Base-by-base conservation (phyloP, 2,797 vertebrate genomes). In the Alectoris magna region DNA sequence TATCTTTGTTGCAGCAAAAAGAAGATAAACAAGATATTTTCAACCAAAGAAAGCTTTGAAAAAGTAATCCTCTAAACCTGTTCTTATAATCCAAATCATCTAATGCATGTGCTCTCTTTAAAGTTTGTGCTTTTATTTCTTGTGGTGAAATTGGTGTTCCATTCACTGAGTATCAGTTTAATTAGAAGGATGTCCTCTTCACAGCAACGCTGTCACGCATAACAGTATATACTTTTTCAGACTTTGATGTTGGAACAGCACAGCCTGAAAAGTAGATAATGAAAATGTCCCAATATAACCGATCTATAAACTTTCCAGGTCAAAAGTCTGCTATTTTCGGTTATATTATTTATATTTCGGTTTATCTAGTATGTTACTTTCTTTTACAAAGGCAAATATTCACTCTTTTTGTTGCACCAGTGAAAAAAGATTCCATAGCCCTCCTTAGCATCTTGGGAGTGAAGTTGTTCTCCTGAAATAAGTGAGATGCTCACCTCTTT, bases 131-230 rank as follows among this genome's bases (percentile, higher is more conserved):
- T 73, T 67, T 51, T 58, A 29, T 41, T 18, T 63, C 29, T 39
- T 63, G 14, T 27, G 27, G 21, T 9, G 77, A 68, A 86, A 73
- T 63, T 68, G 22, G 18, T 14, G 36, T 68, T 77, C 38, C 51
- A 0, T 73, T 19, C 24, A 24, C 48, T 51, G 14, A 9, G 15
- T 75, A 21, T 69, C 72, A 85, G 9, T 49, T 88, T 71, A 62
- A 31, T 63, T 86, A 29, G n/a, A 41, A 68, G 41, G 29, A 63
- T 29, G 44, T 24, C 5, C 21, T 68, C 55, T 56, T 89, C 21
- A 11, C 13, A 71, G 39, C 39, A 34, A 26, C 0, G 0, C 31
- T 16, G 4, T 60, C 16, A 5, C 22, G 55, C 19, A 26, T 71
- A 41, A 39, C 38, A 72, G 34, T 21, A 34, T n/a, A 55, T 9